Evolutionary conservation across 2,113 vertebrate species (phyloP).

Genomic region (Carlito syrichta): DNA sequence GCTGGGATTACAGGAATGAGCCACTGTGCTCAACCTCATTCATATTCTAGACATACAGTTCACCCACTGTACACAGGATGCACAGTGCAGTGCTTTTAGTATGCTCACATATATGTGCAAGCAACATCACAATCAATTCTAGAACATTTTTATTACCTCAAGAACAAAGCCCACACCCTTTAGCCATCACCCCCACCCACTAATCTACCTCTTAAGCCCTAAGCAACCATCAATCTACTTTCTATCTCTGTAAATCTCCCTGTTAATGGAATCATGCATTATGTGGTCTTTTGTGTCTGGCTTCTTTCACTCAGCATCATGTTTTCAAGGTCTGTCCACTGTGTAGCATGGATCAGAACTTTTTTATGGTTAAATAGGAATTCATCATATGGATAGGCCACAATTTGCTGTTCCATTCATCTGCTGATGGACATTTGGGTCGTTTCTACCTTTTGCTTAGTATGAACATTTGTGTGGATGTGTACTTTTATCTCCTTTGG

Average conservation of each 20-base stretch:
- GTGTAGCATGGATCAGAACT: fast-evolving
- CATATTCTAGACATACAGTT: fast-evolving
- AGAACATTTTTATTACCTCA: background rate
- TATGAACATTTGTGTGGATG: background rate
- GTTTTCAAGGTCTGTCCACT: background rate
- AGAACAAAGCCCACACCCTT: fast-evolving
- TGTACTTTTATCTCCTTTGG: background rate
- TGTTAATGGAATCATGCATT: background rate
- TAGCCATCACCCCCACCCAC: too few species aligned
- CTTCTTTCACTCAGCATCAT: fast-evolving
- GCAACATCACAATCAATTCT: background rate
- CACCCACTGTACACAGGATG: background rate
- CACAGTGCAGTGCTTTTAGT: background rate
- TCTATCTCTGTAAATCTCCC: background rate
- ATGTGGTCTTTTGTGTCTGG: background rate
- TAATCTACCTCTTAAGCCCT: background rate
- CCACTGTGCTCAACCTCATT: background rate
- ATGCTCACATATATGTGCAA: background rate
- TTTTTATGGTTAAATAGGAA: background rate
- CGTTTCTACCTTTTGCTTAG: background rate
- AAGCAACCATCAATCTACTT: background rate
- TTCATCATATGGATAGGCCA: background rate
- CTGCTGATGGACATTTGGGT: background rate
- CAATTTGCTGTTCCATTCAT: background rate
- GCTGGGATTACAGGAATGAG: background rate